Percentiles rank a stretch among this genome's conserved stretches.
These are phyloP conservation scores for Conus ventricosus DNA, from an alignment of 1,140 invertebrate species.

Conservation along the genomic window DNA sequence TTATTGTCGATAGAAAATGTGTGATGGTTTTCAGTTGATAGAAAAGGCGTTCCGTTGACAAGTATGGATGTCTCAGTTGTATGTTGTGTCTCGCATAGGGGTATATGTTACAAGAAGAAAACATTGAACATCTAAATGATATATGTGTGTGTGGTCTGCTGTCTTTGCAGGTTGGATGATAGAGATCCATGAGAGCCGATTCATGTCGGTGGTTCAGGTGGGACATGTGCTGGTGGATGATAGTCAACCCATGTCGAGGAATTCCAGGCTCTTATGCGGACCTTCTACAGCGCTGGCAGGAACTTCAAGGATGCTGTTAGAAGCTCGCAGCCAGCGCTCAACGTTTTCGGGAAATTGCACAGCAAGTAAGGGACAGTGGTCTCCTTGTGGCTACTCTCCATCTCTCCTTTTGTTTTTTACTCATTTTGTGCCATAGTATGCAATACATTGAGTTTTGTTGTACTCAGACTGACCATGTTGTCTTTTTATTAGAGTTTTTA, in stretches of 20 bases:
- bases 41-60: too few relatives aligned
- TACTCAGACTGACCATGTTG: too few relatives aligned
- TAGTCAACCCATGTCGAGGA: slow-evolving; percentile 92
- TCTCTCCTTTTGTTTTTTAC: too few relatives aligned
- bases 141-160: slow-evolving; percentile 70
- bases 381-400: too few relatives aligned
- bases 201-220: slow-evolving; percentile 89
- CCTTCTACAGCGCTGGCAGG: slow-evolving; percentile 90
- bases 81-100: too few relatives aligned
- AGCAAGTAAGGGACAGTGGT: slow-evolving; percentile 76
- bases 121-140: not conserved
- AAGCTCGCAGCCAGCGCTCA: slow-evolving; percentile 81
- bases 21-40: too few relatives aligned
- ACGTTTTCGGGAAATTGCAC: slow-evolving; percentile 84
- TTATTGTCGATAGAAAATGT: too few relatives aligned
- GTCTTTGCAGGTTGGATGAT: slow-evolving; percentile 95
- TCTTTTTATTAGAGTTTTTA: too few relatives aligned
- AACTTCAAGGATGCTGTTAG: slow-evolving; percentile 91
- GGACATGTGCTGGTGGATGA: slow-evolving; percentile 97
- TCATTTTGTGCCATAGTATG: too few relatives aligned
- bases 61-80: too few relatives aligned
- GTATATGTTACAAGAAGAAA: too few relatives aligned
- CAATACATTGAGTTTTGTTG: too few relatives aligned
- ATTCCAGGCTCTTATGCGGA: slow-evolving; percentile 92
- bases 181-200: slow-evolving; percentile 98